A percentile compares a stretch with the other conserved stretches of the same genome.
Evolutionary conservation across 2,888 invertebrate genomes (phyloP).

Genomic region (Phengaris arion): DNA sequence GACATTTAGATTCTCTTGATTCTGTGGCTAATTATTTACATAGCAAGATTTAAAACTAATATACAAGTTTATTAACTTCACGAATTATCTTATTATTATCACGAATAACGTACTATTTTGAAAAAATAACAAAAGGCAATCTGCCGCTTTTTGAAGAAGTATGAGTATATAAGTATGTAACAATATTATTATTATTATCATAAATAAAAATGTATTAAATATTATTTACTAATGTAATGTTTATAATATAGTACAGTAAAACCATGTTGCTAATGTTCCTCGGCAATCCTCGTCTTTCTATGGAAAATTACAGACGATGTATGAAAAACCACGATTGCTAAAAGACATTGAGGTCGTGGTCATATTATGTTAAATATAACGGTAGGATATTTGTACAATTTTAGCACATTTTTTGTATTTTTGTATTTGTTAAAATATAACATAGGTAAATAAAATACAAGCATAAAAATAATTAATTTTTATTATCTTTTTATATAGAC

Average conservation of each 20-base stretch:
- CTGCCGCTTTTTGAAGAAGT: neutral
- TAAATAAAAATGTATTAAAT: neutral
- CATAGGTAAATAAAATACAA: neutral
- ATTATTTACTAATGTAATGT: neutral
- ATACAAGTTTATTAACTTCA: too few species aligned
- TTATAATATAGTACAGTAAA: neutral
- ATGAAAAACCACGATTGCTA: too few species aligned
- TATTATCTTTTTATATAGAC: too few species aligned
- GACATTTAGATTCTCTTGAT: neutral
- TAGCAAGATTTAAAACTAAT: too few species aligned
- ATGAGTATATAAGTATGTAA: neutral
- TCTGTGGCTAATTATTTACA: neutral
- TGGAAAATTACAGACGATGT: too few species aligned
- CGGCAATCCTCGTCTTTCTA: too few species aligned
- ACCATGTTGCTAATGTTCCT: too few species aligned
- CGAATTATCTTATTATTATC: neutral
- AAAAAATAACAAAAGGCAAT: neutral
- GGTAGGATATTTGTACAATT: neutral
- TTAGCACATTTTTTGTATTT: too few species aligned
- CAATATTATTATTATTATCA: neutral
- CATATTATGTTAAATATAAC: neutral
- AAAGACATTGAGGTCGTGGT: too few species aligned
- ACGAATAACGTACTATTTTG: neutral
- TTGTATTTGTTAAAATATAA: neutral
- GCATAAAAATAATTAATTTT: too few species aligned